Evolutionary conservation across 2,113 vertebrate genomes (phyloP).

Genomic region (Cygnus atratus): DNA sequence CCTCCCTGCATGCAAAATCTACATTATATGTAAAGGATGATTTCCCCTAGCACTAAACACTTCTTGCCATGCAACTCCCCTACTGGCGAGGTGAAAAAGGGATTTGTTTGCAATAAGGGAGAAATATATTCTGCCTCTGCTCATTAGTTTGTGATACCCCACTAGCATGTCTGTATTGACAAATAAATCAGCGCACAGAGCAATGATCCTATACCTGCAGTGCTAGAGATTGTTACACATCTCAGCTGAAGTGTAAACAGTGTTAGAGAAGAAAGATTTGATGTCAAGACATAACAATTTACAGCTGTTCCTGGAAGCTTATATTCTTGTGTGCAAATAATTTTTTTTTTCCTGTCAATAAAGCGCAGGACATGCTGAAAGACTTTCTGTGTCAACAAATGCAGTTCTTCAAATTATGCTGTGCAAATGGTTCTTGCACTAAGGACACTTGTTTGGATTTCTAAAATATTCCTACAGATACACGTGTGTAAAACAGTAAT

Average conservation of each 20-base stretch:
- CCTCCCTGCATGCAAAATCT: not conserved
- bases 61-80: not conserved
- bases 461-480: not conserved
- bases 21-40: not conserved
- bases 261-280: not conserved
- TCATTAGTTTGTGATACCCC: not conserved
- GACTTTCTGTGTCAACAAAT: not conserved
- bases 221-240: not conserved
- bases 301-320: not conserved
- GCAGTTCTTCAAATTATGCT: not conserved
- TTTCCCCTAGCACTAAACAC: not conserved
- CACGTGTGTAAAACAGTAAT: not conserved
- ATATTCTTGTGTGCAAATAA: not conserved
- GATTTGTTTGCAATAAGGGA: not conserved
- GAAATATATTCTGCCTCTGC: not conserved
- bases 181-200: not conserved
- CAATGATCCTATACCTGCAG: not conserved
- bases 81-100: not conserved
- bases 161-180: accelerated
- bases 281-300: not conserved
- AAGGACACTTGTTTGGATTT: not conserved
- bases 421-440: not conserved
- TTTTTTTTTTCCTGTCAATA: not conserved
- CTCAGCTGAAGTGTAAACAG: not conserved
- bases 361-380: not conserved